Percentiles rank a stretch among this genome's conserved stretches.
phyloP scores from a whole-genome alignment of 2,888 invertebrate species.

The Marasmarcha lunaedactyla region DNA sequence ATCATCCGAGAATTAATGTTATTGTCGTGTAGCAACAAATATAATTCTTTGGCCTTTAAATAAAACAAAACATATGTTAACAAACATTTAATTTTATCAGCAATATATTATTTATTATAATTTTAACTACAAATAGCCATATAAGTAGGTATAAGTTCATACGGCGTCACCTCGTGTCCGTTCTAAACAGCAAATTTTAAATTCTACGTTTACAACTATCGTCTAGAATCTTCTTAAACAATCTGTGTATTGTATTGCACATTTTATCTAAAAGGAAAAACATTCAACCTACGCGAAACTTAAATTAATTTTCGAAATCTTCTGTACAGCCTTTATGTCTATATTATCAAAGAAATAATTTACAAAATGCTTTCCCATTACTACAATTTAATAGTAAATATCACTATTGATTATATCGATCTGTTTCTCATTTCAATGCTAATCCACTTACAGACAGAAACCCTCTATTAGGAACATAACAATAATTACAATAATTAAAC shows the following conservation, averaged over 20 bases:
- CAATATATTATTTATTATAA: constrained; percentile 68
- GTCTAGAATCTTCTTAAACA: not conserved
- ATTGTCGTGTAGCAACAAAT: too few relatives aligned
- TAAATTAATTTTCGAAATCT: constrained; percentile 3
- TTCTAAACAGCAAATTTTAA: constrained; percentile 43
- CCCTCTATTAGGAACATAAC: constrained; percentile 56
- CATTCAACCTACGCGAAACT: constrained; percentile 30
- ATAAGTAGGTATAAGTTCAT: constrained; percentile 29
- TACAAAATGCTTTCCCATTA: constrained; percentile 22
- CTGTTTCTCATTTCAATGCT: too few relatives aligned
- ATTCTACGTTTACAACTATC: constrained; percentile 17
- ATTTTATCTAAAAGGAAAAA: constrained; percentile 27
- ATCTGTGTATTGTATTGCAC: constrained; percentile 54
- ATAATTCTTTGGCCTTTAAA: too few relatives aligned
- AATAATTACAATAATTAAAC: constrained; percentile 53
- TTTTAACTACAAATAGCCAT: constrained; percentile 55
- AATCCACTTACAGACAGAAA: constrained; percentile 37
- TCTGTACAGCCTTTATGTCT: not conserved
- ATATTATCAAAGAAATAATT: not conserved
- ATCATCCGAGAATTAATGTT: too few relatives aligned
- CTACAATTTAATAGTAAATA: constrained; percentile 2
- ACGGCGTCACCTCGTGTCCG: constrained; percentile 27
- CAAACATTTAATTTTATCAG: constrained; percentile 69
- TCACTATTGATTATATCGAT: too few relatives aligned
- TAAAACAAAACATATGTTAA: constrained; percentile 42